Conservation (phyloP, 2,797 vertebrate species). For the Lophura swinhoii region DNA sequence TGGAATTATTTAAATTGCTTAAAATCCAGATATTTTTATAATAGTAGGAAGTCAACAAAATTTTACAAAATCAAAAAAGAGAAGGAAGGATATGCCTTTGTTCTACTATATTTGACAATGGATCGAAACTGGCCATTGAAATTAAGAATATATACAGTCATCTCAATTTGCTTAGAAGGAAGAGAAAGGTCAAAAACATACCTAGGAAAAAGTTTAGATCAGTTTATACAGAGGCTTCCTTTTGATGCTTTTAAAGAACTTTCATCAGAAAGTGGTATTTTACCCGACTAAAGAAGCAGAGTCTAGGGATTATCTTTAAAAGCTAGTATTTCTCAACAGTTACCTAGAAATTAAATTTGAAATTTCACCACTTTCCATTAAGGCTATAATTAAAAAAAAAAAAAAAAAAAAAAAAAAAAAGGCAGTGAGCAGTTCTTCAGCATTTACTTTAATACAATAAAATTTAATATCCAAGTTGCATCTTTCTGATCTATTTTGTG, state of each 20-base stretch:
- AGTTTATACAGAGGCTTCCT: slow-evolving; percentile 25
- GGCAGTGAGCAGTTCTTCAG: not conserved
- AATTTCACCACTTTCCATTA: not conserved
- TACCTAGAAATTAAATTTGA: slow-evolving; percentile 21
- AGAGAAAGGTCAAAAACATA: slow-evolving; percentile 38
- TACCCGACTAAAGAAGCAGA: slow-evolving; percentile 40
- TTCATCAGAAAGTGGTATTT: slow-evolving; percentile 51
- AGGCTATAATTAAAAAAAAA: not conserved
- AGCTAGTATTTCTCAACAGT: slow-evolving; percentile 24
- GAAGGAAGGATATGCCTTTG: not conserved
- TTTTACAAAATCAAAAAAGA: not conserved
- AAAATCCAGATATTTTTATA: not conserved
- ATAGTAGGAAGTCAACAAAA: not conserved
- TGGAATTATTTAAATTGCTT: not conserved
- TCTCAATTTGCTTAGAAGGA: slow-evolving; percentile 1
- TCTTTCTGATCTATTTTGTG: not conserved
- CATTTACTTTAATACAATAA: not conserved
- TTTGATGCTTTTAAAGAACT: slow-evolving; percentile 45
- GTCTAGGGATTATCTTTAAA: slow-evolving; percentile 38
- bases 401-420: no score
- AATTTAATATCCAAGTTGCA: not conserved
- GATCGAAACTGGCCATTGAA: slow-evolving; percentile 8
- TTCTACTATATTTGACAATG: not conserved
- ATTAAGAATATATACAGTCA: slow-evolving; percentile 33
- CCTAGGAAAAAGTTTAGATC: slow-evolving; percentile 19